A percentile compares a stretch with the other conserved stretches of the same genome.
phyloP scores from a whole-genome alignment of 2,888 invertebrate species.

The Hypercompe scribonia region DNA sequence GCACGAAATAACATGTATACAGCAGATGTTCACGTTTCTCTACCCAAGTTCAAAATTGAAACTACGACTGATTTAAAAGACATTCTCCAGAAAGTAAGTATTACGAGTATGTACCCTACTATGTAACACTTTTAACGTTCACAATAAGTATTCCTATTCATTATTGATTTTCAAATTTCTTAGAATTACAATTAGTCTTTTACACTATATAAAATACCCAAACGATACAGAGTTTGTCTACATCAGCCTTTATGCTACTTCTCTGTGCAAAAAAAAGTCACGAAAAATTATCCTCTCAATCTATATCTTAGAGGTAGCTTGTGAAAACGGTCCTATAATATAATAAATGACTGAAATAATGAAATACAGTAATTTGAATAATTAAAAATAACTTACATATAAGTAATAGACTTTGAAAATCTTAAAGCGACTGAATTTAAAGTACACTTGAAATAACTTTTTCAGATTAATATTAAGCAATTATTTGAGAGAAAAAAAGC shows the following conservation, averaged over 20 bases:
- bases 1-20: slow-evolving; percentile 72
- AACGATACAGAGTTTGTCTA: too few relatives aligned
- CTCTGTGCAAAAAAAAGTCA: not conserved
- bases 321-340: not conserved
- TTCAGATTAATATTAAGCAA: slow-evolving; percentile 4
- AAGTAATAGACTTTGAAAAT: too few relatives aligned
- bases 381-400: not conserved
- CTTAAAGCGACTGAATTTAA: too few relatives aligned
- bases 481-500: slow-evolving; percentile 68
- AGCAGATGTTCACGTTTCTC: slow-evolving; percentile 86
- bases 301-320: not conserved
- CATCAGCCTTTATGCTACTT: not conserved
- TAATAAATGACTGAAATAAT: not conserved
- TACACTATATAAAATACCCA: too few relatives aligned
- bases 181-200: too few relatives aligned
- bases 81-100: slow-evolving; percentile 86
- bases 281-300: not conserved
- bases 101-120: too few relatives aligned
- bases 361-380: too few relatives aligned
- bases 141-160: not conserved
- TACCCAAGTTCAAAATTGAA: slow-evolving; percentile 94
- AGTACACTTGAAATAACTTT: not conserved
- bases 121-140: not conserved
- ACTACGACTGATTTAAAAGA: slow-evolving; percentile 88
- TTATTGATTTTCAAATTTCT: too few relatives aligned